Percentiles rank a stretch among this genome's conserved stretches.
These are phyloP conservation scores for Diprion similis DNA, from an alignment of 1,140 invertebrate species.

Conservation along the genomic window DNA sequence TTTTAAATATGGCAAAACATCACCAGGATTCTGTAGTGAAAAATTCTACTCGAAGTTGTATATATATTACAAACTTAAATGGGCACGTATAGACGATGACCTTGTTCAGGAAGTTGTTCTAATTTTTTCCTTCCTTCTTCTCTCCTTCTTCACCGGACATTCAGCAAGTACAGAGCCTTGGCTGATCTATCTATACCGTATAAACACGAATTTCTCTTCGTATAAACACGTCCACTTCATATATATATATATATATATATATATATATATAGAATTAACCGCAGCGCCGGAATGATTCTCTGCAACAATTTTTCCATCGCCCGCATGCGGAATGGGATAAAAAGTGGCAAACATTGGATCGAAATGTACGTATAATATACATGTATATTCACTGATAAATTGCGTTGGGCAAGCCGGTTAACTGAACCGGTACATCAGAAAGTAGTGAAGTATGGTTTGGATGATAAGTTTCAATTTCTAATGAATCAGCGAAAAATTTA, in stretches of 20 bases:
- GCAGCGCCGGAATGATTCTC: too few relatives aligned
- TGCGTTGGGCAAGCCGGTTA: background rate
- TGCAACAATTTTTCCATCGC: too few relatives aligned
- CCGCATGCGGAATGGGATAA: too few relatives aligned
- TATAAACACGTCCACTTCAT: background rate
- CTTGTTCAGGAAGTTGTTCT: slow-evolving; percentile 3
- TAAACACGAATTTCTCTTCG: background rate
- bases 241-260: too few relatives aligned
- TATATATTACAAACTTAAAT: background rate
- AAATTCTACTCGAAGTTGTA: background rate
- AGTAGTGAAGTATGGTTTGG: background rate
- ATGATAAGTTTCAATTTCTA: background rate
- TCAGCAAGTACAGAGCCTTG: background rate
- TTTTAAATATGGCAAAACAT: too few relatives aligned
- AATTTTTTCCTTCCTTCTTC: background rate
- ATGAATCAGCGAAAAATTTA: background rate
- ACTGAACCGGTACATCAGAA: background rate
- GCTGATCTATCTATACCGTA: background rate
- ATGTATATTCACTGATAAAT: too few relatives aligned
- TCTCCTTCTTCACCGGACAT: background rate
- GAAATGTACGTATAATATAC: too few relatives aligned
- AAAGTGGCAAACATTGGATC: too few relatives aligned
- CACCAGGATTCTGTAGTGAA: background rate
- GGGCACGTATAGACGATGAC: background rate
- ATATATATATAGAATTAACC: too few relatives aligned